These are phyloP conservation scores for Bombus turneri DNA, from an alignment of 1,140 invertebrate genomes.

Conservation along the genomic window DNA sequence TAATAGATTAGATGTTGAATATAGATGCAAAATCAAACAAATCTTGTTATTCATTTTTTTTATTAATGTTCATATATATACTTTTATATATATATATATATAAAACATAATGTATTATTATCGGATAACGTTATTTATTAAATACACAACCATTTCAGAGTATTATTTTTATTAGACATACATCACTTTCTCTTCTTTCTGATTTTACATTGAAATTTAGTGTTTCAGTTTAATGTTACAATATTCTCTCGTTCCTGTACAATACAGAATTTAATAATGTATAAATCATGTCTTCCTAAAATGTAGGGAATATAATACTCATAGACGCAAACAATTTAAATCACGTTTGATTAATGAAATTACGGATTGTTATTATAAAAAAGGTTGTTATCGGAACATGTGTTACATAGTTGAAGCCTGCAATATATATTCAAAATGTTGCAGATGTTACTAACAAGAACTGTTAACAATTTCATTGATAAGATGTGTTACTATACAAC, in stretches of 20 bases:
- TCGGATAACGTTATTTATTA: not conserved
- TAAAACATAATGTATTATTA: not conserved
- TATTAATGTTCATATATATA: not conserved
- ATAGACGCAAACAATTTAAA: constrained; percentile 15
- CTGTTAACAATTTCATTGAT: constrained; percentile 31
- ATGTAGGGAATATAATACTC: not conserved
- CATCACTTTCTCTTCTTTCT: constrained; percentile 34
- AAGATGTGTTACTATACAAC: constrained; percentile 40
- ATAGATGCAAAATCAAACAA: not conserved
- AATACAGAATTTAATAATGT: constrained; percentile 30
- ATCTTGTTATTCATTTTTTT: constrained; percentile 11
- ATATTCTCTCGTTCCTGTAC: not conserved
- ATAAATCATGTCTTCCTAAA: constrained; percentile 19
- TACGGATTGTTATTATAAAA: constrained; percentile 16
- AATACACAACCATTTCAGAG: not conserved
- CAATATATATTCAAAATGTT: constrained; percentile 24
- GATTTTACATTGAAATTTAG: constrained; percentile 12
- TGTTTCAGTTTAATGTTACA: constrained; percentile 2
- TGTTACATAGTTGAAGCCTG: constrained; percentile 11
- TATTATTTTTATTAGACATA: constrained; percentile 50
- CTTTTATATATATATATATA: too few species aligned
- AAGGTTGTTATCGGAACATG: not conserved
- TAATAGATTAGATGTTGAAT: not conserved
- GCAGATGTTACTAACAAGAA: constrained; percentile 18
- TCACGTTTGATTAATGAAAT: constrained; percentile 22